Conservation (phyloP, 2,113 vertebrate species). For the Syrrhaptes paradoxus region DNA sequence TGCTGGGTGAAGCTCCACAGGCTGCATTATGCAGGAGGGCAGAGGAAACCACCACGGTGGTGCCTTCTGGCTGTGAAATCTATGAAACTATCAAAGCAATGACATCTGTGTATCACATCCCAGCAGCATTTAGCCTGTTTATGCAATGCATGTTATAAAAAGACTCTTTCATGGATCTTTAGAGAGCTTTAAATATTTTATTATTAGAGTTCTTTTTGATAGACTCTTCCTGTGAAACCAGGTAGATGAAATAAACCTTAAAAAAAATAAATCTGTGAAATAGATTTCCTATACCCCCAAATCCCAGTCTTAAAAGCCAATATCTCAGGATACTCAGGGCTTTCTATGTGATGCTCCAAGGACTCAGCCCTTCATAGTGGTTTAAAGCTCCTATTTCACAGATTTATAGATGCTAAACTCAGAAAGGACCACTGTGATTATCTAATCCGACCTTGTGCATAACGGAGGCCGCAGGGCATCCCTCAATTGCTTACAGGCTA, state of each 20-base stretch:
- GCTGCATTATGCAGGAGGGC: slow-evolving; percentile 42
- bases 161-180: slow-evolving; percentile 43
- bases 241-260: slow-evolving; percentile 9
- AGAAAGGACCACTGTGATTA: not conserved
- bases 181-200: slow-evolving; percentile 59
- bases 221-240: slow-evolving; percentile 8
- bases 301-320: slow-evolving; percentile 9
- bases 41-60: not conserved
- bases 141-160: not conserved
- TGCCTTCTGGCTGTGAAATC: slow-evolving; percentile 32
- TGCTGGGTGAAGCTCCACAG: slow-evolving; percentile 5
- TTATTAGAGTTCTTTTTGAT: not conserved
- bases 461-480: not conserved
- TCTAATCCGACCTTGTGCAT: not conserved
- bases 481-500: not conserved
- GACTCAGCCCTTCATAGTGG: not conserved
- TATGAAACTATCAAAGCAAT: slow-evolving; percentile 1
- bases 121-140: not conserved
- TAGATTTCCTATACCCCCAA: slow-evolving; percentile 28
- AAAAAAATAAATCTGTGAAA: not conserved
- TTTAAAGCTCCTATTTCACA: slow-evolving; percentile 39
- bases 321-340: not conserved
- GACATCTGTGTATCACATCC: not conserved
- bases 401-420: slow-evolving; percentile 40
- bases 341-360: slow-evolving; percentile 18